phyloP scores from a whole-genome alignment of 2,113 vertebrate genomes.

The Crotalus tigris region DNA sequence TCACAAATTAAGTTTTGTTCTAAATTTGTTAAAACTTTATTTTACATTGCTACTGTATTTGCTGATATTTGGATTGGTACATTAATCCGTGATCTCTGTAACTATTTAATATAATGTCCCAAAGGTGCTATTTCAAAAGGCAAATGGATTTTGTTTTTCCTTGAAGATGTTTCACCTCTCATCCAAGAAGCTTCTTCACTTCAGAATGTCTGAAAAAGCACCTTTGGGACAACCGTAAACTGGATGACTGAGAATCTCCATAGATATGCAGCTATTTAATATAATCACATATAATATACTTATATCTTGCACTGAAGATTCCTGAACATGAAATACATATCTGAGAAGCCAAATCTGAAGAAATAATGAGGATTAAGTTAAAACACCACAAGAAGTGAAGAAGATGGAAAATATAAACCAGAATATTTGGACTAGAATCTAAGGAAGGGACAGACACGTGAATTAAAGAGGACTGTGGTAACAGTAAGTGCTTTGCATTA shows the following conservation, averaged over 20 bases:
- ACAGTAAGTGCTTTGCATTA: background rate
- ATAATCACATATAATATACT: background rate
- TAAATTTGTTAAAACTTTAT: background rate
- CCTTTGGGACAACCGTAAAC: too few relatives aligned
- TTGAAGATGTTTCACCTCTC: too few relatives aligned
- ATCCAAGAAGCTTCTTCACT: too few relatives aligned
- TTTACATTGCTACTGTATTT: background rate
- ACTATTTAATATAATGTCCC: background rate
- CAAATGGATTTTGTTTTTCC: too few relatives aligned
- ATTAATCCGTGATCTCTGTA: background rate
- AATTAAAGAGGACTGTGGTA: background rate
- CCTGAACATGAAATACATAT: background rate
- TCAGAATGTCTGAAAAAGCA: too few relatives aligned
- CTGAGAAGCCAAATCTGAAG: background rate
- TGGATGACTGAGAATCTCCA: too few relatives aligned
- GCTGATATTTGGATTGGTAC: background rate
- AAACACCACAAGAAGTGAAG: background rate
- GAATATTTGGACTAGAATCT: background rate
- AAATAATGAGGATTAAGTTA: background rate
- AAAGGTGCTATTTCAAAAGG: too few relatives aligned
- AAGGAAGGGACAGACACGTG: background rate
- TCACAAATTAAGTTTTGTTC: background rate
- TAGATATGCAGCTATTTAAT: too few relatives aligned
- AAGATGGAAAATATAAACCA: background rate
- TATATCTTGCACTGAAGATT: background rate